Evolutionary conservation across 2,888 invertebrate species (phyloP).

Genomic region (Caenorhabditis wallacei): DNA sequence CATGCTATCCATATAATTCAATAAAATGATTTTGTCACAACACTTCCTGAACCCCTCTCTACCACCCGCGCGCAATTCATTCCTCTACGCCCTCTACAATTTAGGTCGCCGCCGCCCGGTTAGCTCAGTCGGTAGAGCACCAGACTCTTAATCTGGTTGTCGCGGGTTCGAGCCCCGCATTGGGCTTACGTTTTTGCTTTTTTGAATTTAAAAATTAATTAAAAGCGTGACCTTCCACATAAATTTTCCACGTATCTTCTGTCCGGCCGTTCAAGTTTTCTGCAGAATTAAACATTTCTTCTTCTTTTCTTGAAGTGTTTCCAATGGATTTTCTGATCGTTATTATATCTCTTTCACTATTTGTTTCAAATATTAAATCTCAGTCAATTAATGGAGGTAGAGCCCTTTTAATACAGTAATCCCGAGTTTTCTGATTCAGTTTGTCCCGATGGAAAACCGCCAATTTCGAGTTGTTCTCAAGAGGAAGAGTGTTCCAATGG

Average conservation of each 20-base stretch:
- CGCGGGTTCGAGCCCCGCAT: conserved; percentile 83
- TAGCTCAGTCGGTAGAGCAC: conserved; percentile 83
- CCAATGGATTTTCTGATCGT: conserved; percentile 3
- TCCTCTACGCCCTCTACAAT: background rate
- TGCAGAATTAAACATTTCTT: too few species aligned
- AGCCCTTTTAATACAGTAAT: background rate
- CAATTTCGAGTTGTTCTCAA: background rate
- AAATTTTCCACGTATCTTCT: too few species aligned
- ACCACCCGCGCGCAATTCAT: too few species aligned
- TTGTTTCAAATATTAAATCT: background rate
- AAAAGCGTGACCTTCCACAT: background rate
- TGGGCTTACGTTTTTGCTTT: conserved; percentile 70
- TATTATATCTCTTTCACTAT: conserved; percentile 4
- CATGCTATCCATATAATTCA: too few species aligned
- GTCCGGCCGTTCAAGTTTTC: too few species aligned
- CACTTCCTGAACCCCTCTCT: too few species aligned
- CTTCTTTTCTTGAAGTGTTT: too few species aligned
- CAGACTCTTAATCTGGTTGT: conserved; percentile 82
- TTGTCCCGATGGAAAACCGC: background rate
- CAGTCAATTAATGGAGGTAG: background rate
- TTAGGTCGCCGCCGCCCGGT: conserved; percentile 61
- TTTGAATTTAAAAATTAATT: too few species aligned
- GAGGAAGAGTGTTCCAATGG: background rate
- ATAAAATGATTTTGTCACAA: too few species aligned
- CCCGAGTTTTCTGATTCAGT: background rate